Conservation (phyloP, 2,797 vertebrate genomes). For the Micropoecilia bifurca region DNA sequence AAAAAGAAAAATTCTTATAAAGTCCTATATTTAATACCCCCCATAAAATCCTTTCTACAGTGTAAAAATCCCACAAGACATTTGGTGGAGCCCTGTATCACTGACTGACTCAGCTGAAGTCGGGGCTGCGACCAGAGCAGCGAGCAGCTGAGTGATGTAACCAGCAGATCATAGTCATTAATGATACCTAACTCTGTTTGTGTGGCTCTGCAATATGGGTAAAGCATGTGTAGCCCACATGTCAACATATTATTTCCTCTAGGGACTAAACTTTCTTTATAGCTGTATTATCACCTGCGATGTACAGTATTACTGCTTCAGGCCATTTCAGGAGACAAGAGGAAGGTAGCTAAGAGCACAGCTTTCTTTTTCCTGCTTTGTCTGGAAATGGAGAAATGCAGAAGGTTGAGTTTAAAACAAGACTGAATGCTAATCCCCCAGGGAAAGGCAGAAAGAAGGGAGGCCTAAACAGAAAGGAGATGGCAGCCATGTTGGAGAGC, state of each 20-base stretch:
- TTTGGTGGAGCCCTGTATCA: constrained; percentile 19
- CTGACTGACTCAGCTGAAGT: constrained; percentile 68
- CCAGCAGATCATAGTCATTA: constrained; percentile 71
- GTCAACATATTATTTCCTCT: constrained; percentile 61
- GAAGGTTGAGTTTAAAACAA: neutral
- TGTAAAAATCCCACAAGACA: constrained; percentile 25
- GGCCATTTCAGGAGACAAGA: constrained; percentile 56
- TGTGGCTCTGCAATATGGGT: constrained; percentile 46
- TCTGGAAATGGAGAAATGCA: constrained; percentile 23
- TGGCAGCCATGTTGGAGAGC: constrained; percentile 59
- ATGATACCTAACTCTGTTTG: constrained; percentile 60
- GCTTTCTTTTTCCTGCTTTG: constrained; percentile 16
- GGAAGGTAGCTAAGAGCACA: constrained; percentile 42
- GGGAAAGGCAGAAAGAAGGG: constrained; percentile 7
- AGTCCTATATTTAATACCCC: neutral
- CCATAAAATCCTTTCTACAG: neutral
- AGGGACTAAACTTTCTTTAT: constrained; percentile 62
- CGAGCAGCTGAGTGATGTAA: constrained; percentile 71
- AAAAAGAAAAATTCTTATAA: too few relatives aligned
- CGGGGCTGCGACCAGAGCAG: constrained; percentile 61
- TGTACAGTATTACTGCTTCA: constrained; percentile 58
- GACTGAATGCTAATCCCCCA: constrained; percentile 9
- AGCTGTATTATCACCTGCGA: constrained; percentile 72
- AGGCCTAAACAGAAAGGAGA: constrained; percentile 36
- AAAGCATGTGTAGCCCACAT: constrained; percentile 57